phyloP scores from a whole-genome alignment of 2,888 invertebrate genomes.

The Scotopteryx bipunctaria region DNA sequence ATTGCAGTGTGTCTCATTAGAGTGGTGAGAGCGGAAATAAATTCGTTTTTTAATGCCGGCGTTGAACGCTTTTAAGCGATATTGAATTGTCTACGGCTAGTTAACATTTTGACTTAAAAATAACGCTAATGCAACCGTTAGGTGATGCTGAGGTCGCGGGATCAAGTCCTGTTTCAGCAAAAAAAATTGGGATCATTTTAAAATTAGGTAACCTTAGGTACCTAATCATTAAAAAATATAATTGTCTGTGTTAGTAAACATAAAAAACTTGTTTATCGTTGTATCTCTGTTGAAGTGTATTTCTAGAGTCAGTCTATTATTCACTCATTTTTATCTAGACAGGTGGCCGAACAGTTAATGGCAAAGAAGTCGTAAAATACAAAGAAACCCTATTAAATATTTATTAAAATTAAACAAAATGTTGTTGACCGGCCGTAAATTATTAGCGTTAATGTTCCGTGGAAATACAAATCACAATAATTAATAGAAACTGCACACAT shows the following conservation, averaged over 20 bases:
- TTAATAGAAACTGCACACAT: constrained; percentile 20
- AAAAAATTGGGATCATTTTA: too few relatives aligned
- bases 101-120: too few relatives aligned
- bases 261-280: too few relatives aligned
- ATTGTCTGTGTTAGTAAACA: too few relatives aligned
- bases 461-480: constrained; percentile 22
- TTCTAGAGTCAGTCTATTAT: neutral
- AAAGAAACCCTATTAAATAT: neutral
- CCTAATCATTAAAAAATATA: too few relatives aligned
- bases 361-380: constrained; percentile 12
- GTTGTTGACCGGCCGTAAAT: constrained; percentile 20
- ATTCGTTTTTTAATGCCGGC: constrained; percentile 15
- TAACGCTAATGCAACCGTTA: neutral
- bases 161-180: too few relatives aligned
- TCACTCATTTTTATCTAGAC: neutral
- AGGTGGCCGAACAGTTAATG: constrained; percentile 12
- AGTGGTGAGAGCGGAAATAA: constrained; percentile 32
- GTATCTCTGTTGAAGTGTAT: neutral
- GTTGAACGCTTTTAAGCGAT: constrained; percentile 9
- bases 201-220: too few relatives aligned
- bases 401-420: constrained; percentile 16
- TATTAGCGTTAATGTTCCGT: constrained; percentile 7
- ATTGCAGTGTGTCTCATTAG: constrained; percentile 53
- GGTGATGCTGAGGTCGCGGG: too few relatives aligned
- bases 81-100: constrained; percentile 4